Evolutionary conservation across 2,888 invertebrate genomes (phyloP).

Genomic region (Cepaea hortensis): DNA sequence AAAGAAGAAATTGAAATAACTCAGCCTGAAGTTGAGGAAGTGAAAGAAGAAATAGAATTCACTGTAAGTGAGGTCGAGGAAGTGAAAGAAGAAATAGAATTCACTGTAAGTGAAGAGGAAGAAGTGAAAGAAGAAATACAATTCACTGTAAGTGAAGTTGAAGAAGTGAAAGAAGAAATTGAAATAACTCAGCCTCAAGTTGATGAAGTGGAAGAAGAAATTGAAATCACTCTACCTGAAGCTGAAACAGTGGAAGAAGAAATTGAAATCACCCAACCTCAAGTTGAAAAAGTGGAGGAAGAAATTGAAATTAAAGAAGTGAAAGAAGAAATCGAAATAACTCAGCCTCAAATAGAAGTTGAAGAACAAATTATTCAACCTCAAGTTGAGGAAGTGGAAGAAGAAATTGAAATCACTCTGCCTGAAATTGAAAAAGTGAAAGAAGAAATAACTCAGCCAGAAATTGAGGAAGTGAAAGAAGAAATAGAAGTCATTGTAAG

Average conservation of each 20-base stretch:
- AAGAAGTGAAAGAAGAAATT: constrained; percentile 28
- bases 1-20: constrained; percentile 50
- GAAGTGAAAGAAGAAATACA: constrained; percentile 30
- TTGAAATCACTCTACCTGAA: constrained; percentile 62
- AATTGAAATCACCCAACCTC: constrained; percentile 27
- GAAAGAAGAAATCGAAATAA: constrained; percentile 70
- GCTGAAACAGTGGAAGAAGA: constrained; percentile 54
- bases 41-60: constrained; percentile 40
- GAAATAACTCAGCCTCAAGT: constrained; percentile 61
- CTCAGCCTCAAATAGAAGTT: constrained; percentile 44
- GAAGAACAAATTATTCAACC: constrained; percentile 63
- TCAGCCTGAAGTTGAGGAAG: constrained; percentile 44
- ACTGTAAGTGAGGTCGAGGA: neutral
- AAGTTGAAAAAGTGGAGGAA: constrained; percentile 47
- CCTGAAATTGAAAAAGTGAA: constrained; percentile 51
- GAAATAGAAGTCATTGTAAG: constrained; percentile 27
- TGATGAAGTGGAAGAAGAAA: constrained; percentile 63
- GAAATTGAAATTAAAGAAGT: constrained; percentile 65
- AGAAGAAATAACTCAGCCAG: constrained; percentile 57
- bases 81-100: constrained; percentile 2
- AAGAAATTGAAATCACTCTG: constrained; percentile 40
- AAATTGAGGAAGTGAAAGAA: constrained; percentile 62
- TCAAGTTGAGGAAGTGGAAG: constrained; percentile 47
- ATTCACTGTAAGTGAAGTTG: constrained; percentile 27
- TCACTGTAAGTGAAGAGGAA: constrained; percentile 31